Percentiles rank a stretch among this genome's conserved stretches.
These are phyloP conservation scores for Centropus unirufus DNA, from an alignment of 2,113 vertebrate species.

Conservation along the genomic window DNA sequence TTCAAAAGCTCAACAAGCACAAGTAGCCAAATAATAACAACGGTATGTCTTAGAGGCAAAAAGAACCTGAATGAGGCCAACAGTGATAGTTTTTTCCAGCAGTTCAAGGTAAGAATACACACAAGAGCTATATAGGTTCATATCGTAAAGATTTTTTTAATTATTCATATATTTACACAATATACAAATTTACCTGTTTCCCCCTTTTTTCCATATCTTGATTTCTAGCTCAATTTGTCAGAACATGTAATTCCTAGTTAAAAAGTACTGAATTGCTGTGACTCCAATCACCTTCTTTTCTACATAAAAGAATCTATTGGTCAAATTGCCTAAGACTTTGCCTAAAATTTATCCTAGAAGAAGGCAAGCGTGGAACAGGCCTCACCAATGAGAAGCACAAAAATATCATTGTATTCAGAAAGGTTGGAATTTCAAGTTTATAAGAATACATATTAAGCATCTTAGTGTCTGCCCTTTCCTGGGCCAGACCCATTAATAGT, in stretches of 20 bases:
- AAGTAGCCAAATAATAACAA: background rate
- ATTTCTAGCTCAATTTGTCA: background rate
- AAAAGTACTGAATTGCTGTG: background rate
- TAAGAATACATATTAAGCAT: background rate
- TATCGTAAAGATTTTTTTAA: background rate
- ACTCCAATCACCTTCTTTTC: background rate
- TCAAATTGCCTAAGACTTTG: background rate
- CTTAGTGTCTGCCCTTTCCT: background rate
- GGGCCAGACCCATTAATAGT: background rate
- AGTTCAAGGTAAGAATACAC: background rate
- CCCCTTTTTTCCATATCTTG: background rate
- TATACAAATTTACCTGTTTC: background rate
- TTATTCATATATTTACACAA: background rate
- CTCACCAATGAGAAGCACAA: background rate
- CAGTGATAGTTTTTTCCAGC: background rate
- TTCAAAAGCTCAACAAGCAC: background rate
- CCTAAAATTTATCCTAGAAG: background rate
- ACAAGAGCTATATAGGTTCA: background rate
- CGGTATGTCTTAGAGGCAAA: background rate
- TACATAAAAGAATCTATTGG: background rate
- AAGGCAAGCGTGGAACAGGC: background rate
- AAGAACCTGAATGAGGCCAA: background rate
- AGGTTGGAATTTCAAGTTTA: background rate
- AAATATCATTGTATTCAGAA: background rate
- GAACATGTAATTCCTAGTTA: background rate